Conservation (phyloP, 2,797 vertebrate species). For the Acanthurus tractus region DNA sequence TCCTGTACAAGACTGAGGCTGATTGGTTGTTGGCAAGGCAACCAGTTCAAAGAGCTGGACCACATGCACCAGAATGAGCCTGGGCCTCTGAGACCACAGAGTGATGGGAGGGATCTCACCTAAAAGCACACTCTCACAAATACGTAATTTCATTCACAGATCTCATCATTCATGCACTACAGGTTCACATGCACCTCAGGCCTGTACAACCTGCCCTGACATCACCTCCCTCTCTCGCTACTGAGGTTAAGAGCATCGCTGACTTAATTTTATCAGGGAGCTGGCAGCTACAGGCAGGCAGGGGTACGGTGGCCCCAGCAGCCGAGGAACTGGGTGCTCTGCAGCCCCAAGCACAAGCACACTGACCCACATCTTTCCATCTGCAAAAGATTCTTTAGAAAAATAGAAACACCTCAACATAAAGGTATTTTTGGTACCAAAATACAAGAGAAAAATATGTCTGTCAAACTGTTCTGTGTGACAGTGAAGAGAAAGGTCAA, state of each 20-base stretch:
- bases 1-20: constrained; percentile 46
- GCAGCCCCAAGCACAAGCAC: constrained; percentile 78
- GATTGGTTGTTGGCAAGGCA: constrained; percentile 70
- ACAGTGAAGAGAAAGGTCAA: constrained; percentile 9
- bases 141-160: constrained; percentile 24
- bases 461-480: neutral
- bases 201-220: neutral
- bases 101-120: constrained; percentile 17
- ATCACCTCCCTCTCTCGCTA: neutral
- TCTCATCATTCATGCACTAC: constrained; percentile 23
- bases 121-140: constrained; percentile 7
- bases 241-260: constrained; percentile 10
- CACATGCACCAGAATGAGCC: constrained; percentile 47
- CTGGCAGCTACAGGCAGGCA: constrained; percentile 33
- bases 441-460: constrained; percentile 21
- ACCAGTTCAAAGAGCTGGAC: constrained; percentile 57
- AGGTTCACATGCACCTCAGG: constrained; percentile 6
- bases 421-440: constrained; percentile 17
- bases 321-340: constrained; percentile 77
- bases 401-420: constrained; percentile 33
- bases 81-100: constrained; percentile 37
- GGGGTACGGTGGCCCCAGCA: constrained; percentile 44
- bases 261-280: constrained; percentile 36
- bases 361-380: constrained; percentile 79
- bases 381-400: constrained; percentile 58